A percentile compares a stretch with the other conserved stretches of the same genome.
These are phyloP conservation scores for Electrophaes corylata DNA, from an alignment of 2,888 invertebrate species.

Conservation along the genomic window DNA sequence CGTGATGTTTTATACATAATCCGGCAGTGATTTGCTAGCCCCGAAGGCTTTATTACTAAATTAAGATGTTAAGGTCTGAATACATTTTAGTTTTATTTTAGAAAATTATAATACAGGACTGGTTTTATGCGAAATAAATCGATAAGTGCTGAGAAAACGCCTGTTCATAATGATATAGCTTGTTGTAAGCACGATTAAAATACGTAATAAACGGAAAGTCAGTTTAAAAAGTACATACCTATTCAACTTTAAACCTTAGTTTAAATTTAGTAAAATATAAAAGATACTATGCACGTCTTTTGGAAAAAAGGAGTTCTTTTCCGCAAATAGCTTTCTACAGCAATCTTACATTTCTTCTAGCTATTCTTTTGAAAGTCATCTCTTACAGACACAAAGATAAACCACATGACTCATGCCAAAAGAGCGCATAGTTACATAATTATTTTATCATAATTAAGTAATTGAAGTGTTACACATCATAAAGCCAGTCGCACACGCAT, in stretches of 20 bases:
- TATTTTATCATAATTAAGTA: constrained; percentile 36
- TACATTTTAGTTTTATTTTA: constrained; percentile 29
- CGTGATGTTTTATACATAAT: constrained; percentile 27
- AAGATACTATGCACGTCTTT: too few relatives aligned
- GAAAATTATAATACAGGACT: constrained; percentile 27
- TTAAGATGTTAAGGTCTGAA: constrained; percentile 41
- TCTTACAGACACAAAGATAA: too few relatives aligned
- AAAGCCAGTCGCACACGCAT: constrained; percentile 38
- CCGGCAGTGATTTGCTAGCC: constrained; percentile 39
- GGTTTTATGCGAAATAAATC: constrained; percentile 22
- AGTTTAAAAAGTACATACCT: not conserved
- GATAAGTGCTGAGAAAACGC: constrained; percentile 23
- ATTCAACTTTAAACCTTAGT: not conserved
- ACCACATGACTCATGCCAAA: not conserved
- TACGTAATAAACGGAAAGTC: not conserved
- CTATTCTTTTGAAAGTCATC: not conserved
- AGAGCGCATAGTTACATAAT: not conserved
- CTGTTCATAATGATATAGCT: constrained; percentile 13
- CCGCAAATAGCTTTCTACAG: too few relatives aligned
- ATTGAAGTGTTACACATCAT: constrained; percentile 42
- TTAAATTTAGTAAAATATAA: too few relatives aligned
- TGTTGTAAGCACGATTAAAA: constrained; percentile 8
- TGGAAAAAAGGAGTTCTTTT: too few relatives aligned
- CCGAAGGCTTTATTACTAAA: constrained; percentile 42
- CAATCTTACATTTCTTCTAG: too few relatives aligned